phyloP scores from a whole-genome alignment of 2,797 vertebrate genomes.

The Lindbergichthys nudifrons region DNA sequence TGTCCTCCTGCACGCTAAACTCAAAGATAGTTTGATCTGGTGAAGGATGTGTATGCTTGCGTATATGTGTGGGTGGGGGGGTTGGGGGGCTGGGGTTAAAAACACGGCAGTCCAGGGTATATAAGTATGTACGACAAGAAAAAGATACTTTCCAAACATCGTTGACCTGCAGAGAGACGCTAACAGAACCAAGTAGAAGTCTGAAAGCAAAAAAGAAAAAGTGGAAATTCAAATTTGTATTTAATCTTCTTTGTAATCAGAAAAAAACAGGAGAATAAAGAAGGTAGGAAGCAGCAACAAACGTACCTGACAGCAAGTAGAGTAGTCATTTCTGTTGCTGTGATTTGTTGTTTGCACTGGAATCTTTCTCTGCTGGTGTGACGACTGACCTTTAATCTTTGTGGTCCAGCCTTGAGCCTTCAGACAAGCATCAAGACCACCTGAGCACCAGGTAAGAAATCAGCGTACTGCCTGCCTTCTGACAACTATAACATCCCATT shows the following conservation, averaged over 20 bases:
- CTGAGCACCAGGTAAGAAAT: slow-evolving; percentile 49
- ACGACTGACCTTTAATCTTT: slow-evolving; percentile 15
- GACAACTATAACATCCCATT: not conserved
- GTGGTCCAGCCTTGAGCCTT: not conserved
- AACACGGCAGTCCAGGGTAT: slow-evolving; percentile 43
- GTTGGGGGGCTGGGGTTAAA: slow-evolving; percentile 7
- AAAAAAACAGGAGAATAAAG: not conserved
- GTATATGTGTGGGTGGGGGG: slow-evolving; percentile 39
- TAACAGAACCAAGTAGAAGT: not conserved
- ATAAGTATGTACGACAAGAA: slow-evolving; percentile 45
- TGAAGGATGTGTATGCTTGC: slow-evolving; percentile 40
- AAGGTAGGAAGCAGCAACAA: not conserved
- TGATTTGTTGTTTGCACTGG: not conserved
- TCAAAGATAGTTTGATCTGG: slow-evolving; percentile 59
- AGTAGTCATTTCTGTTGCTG: not conserved
- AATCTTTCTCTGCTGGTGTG: not conserved
- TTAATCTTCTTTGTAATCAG: not conserved
- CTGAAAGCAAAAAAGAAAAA: not conserved
- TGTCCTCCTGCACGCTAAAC: slow-evolving; percentile 13
- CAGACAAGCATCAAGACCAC: not conserved
- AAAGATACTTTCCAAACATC: slow-evolving; percentile 1
- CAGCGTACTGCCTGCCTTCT: not conserved
- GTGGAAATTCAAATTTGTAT: slow-evolving; percentile 7
- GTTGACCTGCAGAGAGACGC: not conserved
- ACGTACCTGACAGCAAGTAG: not conserved